Evolutionary conservation across 2,797 vertebrate species (phyloP), one percentile per base, ranked within the genome.

Genomic region (Rhinella marina): DNA sequence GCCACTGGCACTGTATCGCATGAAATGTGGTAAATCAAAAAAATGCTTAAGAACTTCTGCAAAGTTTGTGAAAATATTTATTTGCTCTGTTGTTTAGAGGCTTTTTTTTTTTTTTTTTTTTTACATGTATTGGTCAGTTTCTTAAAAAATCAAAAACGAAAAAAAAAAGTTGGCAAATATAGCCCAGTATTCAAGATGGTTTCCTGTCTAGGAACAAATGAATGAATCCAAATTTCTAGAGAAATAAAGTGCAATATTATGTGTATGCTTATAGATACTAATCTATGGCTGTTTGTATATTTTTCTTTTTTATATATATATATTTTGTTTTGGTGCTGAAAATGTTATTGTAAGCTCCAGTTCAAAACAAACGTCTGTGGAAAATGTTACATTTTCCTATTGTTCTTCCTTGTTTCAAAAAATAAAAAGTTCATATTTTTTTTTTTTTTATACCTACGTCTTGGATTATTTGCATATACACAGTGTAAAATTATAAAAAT

Each of bases 181-280:
- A 96, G 95, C 97, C 96, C 95, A 95, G 94, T 97, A 95, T 97
- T 98, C 91, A 95, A 95, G 96, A 95, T 93, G 95, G 93, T 94
- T 92, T 96, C 96, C 95, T 96, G 93, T 95, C 95, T 94, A 95
- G 90, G 92, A 94, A 94, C 90, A 92, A 91, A 92, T 91, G 94
- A 94, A 90, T 92, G 91, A 94, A 95, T 96, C 94, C 94, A 95
- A 96, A 96, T 97, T 95, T 95, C 97, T 97, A 97, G 96, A 94
- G 95, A 95, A 96, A 97, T 94, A 95, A 98, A 97, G 98, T 99
- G 98, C 98, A 99, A 99, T 99, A 99, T 98, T 96, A 96, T 95
- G 93, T 95, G 95, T 96, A 94, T 96, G 95, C 96, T 97, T 95
- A 96, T 95, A 95, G 93, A 96, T 94, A 96, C 96, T 96, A 96